Conservation (phyloP, 2,888 invertebrate species). For the Pheosia tremula region DNA sequence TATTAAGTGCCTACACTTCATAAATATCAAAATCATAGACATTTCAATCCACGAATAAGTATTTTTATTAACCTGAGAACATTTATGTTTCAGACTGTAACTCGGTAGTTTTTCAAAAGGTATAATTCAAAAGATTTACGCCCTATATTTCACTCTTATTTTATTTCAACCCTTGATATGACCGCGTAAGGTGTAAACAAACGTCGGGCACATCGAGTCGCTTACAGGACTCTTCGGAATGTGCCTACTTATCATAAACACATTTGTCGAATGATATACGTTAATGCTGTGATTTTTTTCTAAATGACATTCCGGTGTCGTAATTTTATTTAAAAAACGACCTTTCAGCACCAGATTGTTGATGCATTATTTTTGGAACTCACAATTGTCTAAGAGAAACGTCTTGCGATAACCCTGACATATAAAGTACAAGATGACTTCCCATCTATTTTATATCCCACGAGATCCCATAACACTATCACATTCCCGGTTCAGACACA, state of each 20-base stretch:
- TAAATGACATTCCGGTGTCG: background rate
- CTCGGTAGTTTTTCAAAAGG: slow-evolving; percentile 41
- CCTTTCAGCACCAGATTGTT: background rate
- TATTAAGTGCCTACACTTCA: too few species aligned
- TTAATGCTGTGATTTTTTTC: background rate
- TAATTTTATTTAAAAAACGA: background rate
- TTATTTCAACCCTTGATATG: slow-evolving; percentile 18
- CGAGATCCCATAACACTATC: too few species aligned
- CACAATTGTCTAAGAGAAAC: too few species aligned
- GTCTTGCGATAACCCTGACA: too few species aligned
- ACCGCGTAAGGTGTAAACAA: background rate
- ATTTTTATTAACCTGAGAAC: background rate
- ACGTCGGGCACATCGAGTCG: slow-evolving; percentile 13
- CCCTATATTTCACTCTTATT: slow-evolving; percentile 7
- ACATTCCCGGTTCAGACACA: too few species aligned
- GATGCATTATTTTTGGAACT: too few species aligned
- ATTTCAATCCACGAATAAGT: background rate
- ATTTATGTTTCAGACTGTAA: slow-evolving; percentile 4
- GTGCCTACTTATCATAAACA: slow-evolving; percentile 34
- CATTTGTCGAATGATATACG: slow-evolving; percentile 21
- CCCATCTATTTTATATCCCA: too few species aligned
- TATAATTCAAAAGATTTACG: slow-evolving; percentile 33
- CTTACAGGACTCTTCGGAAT: slow-evolving; percentile 13
- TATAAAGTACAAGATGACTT: too few species aligned
- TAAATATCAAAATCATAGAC: too few species aligned